phyloP scores from a whole-genome alignment of 2,888 invertebrate genomes.

The Oscheius sp. region DNA sequence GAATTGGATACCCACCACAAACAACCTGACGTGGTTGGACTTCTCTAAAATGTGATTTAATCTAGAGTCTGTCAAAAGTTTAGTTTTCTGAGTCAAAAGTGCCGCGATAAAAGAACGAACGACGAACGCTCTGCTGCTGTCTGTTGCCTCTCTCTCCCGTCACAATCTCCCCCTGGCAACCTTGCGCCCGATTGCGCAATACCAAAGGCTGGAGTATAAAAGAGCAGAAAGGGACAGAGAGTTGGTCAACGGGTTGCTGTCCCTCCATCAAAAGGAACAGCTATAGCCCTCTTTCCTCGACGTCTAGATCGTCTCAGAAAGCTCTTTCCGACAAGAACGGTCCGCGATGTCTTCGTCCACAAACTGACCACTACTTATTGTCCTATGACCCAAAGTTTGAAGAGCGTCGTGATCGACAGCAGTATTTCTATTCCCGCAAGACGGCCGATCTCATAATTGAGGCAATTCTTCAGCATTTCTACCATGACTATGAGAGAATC shows the following conservation, averaged over 20 bases:
- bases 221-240: too few species aligned
- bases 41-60: too few species aligned
- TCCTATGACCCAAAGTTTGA: conserved; percentile 8
- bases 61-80: too few species aligned
- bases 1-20: too few species aligned
- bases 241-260: background rate
- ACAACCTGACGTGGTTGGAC: too few species aligned
- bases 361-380: background rate
- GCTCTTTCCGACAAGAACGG: background rate
- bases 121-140: too few species aligned
- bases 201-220: too few species aligned
- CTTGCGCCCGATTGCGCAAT: too few species aligned
- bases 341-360: conserved; percentile 4
- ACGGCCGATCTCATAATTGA: conserved; percentile 25
- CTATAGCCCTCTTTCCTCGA: background rate
- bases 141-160: too few species aligned
- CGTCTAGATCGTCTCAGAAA: conserved; percentile 8
- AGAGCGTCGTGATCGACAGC: conserved; percentile 11
- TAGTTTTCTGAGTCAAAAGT: too few species aligned
- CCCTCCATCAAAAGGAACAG: conserved; percentile 6
- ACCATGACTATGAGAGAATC: conserved; percentile 12
- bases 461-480: conserved; percentile 14
- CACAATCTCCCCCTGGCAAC: too few species aligned
- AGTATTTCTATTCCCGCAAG: conserved; percentile 20
- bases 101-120: too few species aligned